These are phyloP conservation scores for Sula dactylatra DNA, from an alignment of 2,113 vertebrate species.

Conservation along the genomic window DNA sequence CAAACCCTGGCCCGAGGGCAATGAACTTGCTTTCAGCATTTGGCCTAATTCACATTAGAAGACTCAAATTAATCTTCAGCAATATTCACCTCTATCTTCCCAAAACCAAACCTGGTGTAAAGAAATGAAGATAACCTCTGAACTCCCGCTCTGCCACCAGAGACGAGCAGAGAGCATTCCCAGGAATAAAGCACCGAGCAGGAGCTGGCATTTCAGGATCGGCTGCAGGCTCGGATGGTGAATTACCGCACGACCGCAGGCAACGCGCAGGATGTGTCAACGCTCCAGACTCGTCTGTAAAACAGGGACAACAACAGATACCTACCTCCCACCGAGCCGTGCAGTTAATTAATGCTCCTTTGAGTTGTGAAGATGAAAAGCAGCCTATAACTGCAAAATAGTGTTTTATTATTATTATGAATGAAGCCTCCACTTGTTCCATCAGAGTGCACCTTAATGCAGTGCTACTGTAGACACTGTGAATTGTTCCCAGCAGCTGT, in stretches of 20 bases:
- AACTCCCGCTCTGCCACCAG: not conserved
- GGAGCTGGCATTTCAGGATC: not conserved
- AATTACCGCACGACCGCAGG: not conserved
- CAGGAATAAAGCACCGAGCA: not conserved
- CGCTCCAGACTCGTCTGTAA: constrained; percentile 1
- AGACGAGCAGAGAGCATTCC: not conserved
- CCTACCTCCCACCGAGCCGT: not conserved
- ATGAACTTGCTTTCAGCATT: not conserved
- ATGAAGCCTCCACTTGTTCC: constrained; percentile 4
- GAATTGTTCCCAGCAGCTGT: not conserved
- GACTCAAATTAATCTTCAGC: not conserved
- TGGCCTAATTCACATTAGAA: not conserved
- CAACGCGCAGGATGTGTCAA: not conserved
- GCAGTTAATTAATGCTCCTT: constrained; percentile 48
- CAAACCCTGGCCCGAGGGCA: accelerated
- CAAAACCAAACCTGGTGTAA: not conserved
- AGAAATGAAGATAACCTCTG: not conserved
- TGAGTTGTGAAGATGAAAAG: constrained; percentile 43
- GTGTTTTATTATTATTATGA: constrained; percentile 1
- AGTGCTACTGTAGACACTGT: not conserved
- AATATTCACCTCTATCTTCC: not conserved
- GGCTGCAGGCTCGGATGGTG: not conserved
- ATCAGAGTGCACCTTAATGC: not conserved
- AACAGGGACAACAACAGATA: not conserved
- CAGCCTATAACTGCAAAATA: not conserved